Evolutionary conservation across 2,888 invertebrate species (phyloP).

Genomic region (Mantis religiosa): DNA sequence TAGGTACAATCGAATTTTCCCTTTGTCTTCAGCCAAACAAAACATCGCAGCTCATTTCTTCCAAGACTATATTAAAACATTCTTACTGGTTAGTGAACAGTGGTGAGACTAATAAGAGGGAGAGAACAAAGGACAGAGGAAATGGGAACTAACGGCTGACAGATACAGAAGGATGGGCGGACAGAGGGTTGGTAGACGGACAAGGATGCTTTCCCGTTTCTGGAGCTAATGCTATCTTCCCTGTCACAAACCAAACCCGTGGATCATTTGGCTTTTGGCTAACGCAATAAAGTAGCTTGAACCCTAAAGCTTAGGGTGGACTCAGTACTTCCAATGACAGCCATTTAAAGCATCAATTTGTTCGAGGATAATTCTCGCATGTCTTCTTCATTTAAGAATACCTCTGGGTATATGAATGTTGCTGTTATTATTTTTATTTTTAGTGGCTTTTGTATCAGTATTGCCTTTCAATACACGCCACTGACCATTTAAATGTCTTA

Average conservation of each 20-base stretch:
- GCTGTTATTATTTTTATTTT: too few species aligned
- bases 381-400: too few species aligned
- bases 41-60: too few species aligned
- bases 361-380: too few species aligned
- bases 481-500: too few species aligned
- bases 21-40: too few species aligned
- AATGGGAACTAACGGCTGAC: too few species aligned
- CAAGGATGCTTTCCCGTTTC: neutral
- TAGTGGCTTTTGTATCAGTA: too few species aligned
- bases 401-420: too few species aligned
- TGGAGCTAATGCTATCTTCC: neutral
- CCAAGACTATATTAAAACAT: neutral
- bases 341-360: neutral
- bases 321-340: neutral
- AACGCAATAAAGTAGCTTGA: neutral
- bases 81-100: neutral
- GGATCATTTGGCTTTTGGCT: neutral
- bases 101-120: neutral
- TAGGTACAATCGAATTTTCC: too few species aligned
- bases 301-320: neutral
- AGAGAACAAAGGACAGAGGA: neutral
- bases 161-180: neutral
- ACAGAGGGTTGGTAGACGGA: neutral
- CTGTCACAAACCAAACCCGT: neutral
- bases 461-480: too few species aligned